Conservation (phyloP, 2,113 vertebrate species). For the Drymodes brunneopygia region DNA sequence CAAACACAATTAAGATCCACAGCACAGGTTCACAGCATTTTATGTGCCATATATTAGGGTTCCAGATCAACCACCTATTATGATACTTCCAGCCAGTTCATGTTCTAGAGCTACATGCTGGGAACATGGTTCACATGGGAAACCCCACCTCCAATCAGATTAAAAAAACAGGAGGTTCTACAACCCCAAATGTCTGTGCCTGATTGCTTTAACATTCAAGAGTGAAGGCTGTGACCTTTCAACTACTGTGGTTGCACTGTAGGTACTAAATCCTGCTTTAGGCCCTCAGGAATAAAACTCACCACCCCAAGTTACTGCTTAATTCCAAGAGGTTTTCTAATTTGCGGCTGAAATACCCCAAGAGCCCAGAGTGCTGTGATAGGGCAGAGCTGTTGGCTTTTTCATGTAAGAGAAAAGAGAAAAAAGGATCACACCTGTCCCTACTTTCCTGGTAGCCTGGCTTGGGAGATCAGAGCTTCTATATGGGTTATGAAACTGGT, state of each 20-base stretch:
- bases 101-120: accelerated
- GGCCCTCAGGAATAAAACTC: neutral
- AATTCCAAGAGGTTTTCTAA: neutral
- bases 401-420: neutral
- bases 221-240: neutral
- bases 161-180: neutral
- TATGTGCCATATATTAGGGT: neutral
- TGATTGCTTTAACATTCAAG: neutral
- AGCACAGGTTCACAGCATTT: neutral
- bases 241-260: neutral
- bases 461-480: neutral
- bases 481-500: neutral
- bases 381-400: neutral
- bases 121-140: neutral
- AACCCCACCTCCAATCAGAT: neutral
- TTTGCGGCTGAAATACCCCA: neutral
- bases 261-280: neutral
- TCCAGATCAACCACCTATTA: accelerated
- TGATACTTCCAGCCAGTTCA: neutral
- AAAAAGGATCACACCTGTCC: neutral
- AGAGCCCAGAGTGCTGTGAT: neutral
- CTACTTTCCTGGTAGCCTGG: neutral
- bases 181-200: neutral
- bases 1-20: neutral
- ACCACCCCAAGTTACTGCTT: neutral